These are phyloP conservation scores for Parazoanthus swiftii DNA, from an alignment of 92 coral and sea anemone genomes.

Conservation along the genomic window DNA sequence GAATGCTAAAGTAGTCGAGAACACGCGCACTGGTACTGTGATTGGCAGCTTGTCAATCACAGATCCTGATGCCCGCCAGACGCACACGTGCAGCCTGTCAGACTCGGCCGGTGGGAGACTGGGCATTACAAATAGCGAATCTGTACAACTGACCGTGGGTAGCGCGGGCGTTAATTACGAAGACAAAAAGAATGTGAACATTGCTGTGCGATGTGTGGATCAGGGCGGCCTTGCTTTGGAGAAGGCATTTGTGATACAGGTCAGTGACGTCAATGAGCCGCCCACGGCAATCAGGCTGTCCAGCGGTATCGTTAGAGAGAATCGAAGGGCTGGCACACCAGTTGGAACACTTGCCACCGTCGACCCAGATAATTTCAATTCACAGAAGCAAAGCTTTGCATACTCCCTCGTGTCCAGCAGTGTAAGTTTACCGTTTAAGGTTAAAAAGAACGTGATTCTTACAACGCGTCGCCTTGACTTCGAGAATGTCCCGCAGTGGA, in stretches of 20 bases:
- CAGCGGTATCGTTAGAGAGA: conserved; percentile 65
- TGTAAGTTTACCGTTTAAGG: conserved; percentile 62
- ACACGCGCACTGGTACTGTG: conserved; percentile 63
- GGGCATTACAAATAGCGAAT: conserved; percentile 37
- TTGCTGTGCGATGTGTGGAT: conserved; percentile 79
- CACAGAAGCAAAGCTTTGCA: conserved; percentile 60
- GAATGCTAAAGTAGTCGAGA: conserved; percentile 55
- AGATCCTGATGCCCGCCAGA: conserved; percentile 82
- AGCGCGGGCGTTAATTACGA: conserved; percentile 81
- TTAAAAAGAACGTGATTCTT: conserved; percentile 55
- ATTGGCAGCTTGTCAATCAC: conserved; percentile 75
- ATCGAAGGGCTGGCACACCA: conserved; percentile 44
- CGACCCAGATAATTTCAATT: conserved; percentile 80
- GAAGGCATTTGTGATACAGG: conserved; percentile 53
- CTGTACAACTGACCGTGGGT: conserved; percentile 71
- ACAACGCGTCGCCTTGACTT: conserved; percentile 71
- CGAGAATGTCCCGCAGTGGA: conserved; percentile 79
- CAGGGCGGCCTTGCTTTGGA: conserved; percentile 61
- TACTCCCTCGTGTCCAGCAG: conserved; percentile 50
- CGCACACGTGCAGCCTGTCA: conserved; percentile 66
- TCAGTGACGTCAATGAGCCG: conserved; percentile 81
- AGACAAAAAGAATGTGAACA: conserved; percentile 43
- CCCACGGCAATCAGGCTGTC: conserved; percentile 71
- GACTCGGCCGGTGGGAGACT: conserved; percentile 76
- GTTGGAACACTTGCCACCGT: conserved; percentile 64